These are phyloP conservation scores for Galago senegalensis DNA, from an alignment of 2,797 vertebrate species.

Conservation along the genomic window DNA sequence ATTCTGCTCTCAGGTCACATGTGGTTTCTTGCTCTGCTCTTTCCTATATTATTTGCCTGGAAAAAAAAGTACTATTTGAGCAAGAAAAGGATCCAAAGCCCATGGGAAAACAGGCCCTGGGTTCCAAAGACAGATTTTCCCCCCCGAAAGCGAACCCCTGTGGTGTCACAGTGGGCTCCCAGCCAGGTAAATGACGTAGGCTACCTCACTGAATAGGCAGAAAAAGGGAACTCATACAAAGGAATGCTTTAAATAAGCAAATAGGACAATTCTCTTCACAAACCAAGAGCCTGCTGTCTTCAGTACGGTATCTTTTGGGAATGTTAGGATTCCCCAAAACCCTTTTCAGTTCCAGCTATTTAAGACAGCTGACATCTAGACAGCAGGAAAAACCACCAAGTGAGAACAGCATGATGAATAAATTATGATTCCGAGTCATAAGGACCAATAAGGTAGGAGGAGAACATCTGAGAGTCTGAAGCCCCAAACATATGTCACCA, in stretches of 20 bases:
- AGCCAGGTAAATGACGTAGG: accelerated
- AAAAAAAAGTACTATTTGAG: background rate
- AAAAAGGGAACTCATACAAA: background rate
- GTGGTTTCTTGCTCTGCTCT: constrained; percentile 39
- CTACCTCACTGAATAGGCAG: accelerated
- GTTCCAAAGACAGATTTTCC: background rate
- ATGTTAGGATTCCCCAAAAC: background rate
- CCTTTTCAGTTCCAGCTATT: background rate
- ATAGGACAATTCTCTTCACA: no score
- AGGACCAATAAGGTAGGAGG: constrained; percentile 29
- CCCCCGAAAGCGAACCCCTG: background rate
- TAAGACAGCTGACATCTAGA: background rate
- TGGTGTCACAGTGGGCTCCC: accelerated
- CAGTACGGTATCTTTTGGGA: background rate
- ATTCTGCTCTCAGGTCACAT: constrained; percentile 65
- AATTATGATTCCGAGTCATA: constrained; percentile 19
- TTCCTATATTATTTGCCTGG: constrained; percentile 49
- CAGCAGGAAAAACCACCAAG: background rate
- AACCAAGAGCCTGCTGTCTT: background rate
- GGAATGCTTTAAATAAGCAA: background rate
- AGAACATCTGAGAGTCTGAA: constrained; percentile 52
- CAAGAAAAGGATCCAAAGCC: constrained; percentile 56
- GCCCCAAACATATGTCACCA: background rate
- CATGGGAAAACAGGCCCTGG: no score
- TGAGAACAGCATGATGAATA: constrained; percentile 30